These are phyloP conservation scores for Drosophila malerkotliana DNA, from an alignment of 1,140 invertebrate species.

Conservation along the genomic window DNA sequence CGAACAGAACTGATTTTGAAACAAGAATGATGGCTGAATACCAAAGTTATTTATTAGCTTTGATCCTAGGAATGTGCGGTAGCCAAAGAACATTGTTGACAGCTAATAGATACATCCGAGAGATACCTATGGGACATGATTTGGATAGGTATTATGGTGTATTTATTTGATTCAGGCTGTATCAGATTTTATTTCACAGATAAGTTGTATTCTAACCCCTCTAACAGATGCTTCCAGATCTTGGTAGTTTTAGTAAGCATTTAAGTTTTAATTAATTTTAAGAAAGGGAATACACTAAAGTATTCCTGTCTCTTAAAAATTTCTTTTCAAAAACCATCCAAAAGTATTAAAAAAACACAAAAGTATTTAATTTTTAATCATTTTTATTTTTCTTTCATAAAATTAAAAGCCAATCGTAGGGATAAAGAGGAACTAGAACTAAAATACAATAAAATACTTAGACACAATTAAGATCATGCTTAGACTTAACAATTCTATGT, in stretches of 20 bases:
- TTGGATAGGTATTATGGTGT: background rate
- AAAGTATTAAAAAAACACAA: background rate
- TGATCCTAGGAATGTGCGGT: conserved; percentile 48
- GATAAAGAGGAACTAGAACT: conserved; percentile 31
- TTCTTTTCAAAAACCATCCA: too few relatives aligned
- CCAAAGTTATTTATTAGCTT: conserved; percentile 41
- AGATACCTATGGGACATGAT: conserved; percentile 17
- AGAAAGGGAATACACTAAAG: too few relatives aligned
- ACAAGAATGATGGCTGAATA: conserved; percentile 36
- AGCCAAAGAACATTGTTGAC: conserved; percentile 29
- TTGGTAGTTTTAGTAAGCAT: too few relatives aligned
- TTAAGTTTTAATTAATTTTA: too few relatives aligned
- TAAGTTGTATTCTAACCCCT: too few relatives aligned
- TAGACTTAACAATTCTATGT: conserved; percentile 48
- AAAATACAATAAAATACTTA: conserved; percentile 49
- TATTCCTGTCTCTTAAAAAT: too few relatives aligned
- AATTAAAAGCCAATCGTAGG: conserved; percentile 57
- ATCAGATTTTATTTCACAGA: too few relatives aligned
- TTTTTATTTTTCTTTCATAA: conserved; percentile 47
- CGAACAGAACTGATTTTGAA: conserved; percentile 43
- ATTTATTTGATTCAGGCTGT: too few relatives aligned
- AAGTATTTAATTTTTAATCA: conserved; percentile 29
- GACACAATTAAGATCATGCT: conserved; percentile 44
- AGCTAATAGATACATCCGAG: conserved; percentile 38
- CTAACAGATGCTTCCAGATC: too few relatives aligned